Evolutionary conservation across 1,140 invertebrate genomes (phyloP), one percentile per base, ranked within the genome.

Genomic region (Nasonia vitripennis): DNA sequence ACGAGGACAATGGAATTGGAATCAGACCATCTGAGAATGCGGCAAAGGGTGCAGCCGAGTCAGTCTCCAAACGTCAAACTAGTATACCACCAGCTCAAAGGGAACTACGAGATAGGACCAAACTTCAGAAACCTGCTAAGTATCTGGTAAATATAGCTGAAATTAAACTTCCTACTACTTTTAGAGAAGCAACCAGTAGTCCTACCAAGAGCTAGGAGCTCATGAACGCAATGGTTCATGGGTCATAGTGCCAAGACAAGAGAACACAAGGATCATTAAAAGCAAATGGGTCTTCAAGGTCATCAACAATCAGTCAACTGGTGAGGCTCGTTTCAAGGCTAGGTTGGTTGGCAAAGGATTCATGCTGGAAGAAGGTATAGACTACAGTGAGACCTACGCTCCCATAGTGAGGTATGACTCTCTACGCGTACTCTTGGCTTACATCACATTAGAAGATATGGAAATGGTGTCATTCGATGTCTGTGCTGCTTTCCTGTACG

Each of bases 401-500:
- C 75, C 75, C 2, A 45, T 48, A 1, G 45, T 81, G 1, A 3
- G 84, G 11, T 87, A 84, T 10, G 82, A 87, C n/a, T 81, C 86
- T 0, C 31, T 84, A 78, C 51, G 77, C 1, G 20, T 79, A 7
- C 27, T 79, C 23, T 11, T 79, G 12, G 75, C 75, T 12, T 20
- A n/a, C 4, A 23, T 27, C 23, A 27, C 75, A 12, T 5, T 12
- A 23, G 12, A 78, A 34, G 75, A 78, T 27, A 12, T 78, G 27
- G 90, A 81, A 87, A 91, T 11, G 87, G 84, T 67, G 89, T 87
- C 23, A 87, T 89, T 20, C 90, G 89, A 83, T 77, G 90, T 10
- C 4, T 14, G 48, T 48, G 1, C 75, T 23, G 75, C 75, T 78
- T 78, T 27, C 51, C 10, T 78, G n/a, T 85, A 91, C 62, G 88